phyloP scores from a whole-genome alignment of 2,888 invertebrate genomes.

The Crossocerus cetratus region DNA sequence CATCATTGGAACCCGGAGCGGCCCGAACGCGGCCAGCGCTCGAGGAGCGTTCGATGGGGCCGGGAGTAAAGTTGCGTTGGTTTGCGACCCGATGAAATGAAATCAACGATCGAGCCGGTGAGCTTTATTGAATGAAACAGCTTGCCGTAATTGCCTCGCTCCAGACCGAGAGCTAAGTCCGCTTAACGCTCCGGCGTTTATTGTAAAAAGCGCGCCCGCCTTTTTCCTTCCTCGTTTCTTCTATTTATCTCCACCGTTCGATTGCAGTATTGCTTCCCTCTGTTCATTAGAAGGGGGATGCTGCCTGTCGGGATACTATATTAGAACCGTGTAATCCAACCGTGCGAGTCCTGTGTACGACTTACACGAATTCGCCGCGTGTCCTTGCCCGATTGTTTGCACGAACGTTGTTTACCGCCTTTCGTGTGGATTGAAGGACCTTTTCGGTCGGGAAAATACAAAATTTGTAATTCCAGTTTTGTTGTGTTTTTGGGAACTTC shows the following conservation, averaged over 20 bases:
- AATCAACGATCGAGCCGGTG: conserved; percentile 29
- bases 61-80: conserved; percentile 27
- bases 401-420: neutral
- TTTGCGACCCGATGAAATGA: conserved; percentile 27
- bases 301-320: too few species aligned
- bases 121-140: conserved; percentile 40
- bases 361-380: too few species aligned
- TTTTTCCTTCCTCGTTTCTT: too few species aligned
- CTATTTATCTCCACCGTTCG: too few species aligned
- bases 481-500: too few species aligned
- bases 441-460: too few species aligned
- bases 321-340: too few species aligned
- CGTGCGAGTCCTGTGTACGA: too few species aligned
- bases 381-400: neutral
- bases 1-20: conserved; percentile 39
- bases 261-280: too few species aligned
- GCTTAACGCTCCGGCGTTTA: conserved; percentile 13
- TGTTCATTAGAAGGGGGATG: too few species aligned
- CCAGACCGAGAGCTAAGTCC: conserved; percentile 21
- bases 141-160: conserved; percentile 41
- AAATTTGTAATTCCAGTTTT: too few species aligned
- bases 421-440: conserved; percentile 5
- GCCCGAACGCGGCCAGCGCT: conserved; percentile 5
- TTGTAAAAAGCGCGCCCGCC: neutral
- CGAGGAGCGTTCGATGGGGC: conserved; percentile 32